Percentiles rank a stretch among this genome's conserved stretches.
Evolutionary conservation across 1,140 invertebrate species (phyloP).

Genomic region (Drosophila lowei): DNA sequence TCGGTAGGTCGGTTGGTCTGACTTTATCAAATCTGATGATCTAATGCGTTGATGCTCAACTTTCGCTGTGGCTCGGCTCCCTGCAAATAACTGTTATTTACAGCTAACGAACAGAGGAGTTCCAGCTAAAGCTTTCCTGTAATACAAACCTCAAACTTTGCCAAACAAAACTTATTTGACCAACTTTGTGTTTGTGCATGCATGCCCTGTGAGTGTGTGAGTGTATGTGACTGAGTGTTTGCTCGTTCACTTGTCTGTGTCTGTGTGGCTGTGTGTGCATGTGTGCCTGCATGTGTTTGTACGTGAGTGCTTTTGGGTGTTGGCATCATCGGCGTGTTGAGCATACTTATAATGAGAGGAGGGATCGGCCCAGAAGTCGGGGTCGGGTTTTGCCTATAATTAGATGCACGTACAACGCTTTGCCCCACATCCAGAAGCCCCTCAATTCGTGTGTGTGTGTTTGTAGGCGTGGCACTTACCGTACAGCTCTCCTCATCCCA

Average conservation of each 20-base stretch:
- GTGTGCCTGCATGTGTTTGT: conserved; percentile 12
- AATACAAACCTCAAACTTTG: conserved; percentile 65
- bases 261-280: not conserved
- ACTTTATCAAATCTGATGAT: conserved; percentile 66
- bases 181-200: conserved; percentile 55
- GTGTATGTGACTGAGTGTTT: conserved; percentile 8
- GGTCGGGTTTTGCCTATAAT: conserved; percentile 54
- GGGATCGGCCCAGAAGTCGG: conserved; percentile 1
- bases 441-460: not conserved
- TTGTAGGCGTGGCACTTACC: conserved; percentile 84
- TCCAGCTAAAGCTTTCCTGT: conserved; percentile 21
- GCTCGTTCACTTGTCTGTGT: not conserved
- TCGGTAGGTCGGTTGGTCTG: not conserved
- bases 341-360: conserved; percentile 53
- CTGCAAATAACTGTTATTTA: conserved; percentile 48
- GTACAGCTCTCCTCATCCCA: conserved; percentile 91
- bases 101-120: conserved; percentile 32
- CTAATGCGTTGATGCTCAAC: conserved; percentile 53
- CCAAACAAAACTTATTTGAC: conserved; percentile 70
- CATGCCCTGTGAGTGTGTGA: conserved; percentile 4
- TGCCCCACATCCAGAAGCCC: not conserved
- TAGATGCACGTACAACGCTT: conserved; percentile 63
- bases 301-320: conserved; percentile 51
- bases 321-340: conserved; percentile 45
- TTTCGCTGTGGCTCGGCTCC: conserved; percentile 12